Conservation (phyloP, 2,797 vertebrate genomes). For the Sebastes vulpes region DNA sequence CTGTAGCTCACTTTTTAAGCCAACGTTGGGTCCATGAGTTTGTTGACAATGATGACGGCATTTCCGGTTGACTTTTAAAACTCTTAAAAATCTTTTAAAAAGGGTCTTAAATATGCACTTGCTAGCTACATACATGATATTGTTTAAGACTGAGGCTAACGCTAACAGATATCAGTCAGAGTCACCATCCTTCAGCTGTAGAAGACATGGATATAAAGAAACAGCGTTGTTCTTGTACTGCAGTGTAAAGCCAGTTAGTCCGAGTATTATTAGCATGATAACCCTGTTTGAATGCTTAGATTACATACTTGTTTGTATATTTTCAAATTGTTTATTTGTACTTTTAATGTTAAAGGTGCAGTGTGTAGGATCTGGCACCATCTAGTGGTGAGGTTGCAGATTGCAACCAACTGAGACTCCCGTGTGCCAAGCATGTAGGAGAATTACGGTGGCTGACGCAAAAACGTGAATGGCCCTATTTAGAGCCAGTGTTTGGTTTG, state of each 20-base stretch:
- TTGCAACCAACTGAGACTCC: not conserved
- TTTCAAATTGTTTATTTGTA: not conserved
- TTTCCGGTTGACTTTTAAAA: not conserved
- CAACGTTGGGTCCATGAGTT: not conserved
- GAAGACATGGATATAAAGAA: not conserved
- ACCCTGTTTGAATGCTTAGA: not conserved
- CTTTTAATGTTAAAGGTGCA: too few species aligned
- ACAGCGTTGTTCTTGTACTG: not conserved
- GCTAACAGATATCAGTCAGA: not conserved
- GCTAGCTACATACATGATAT: too few species aligned
- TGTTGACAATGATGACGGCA: not conserved
- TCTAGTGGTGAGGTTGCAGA: not conserved
- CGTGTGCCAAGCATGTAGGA: too few species aligned
- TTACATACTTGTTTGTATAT: not conserved
- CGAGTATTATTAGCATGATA: not conserved
- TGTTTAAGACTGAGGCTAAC: not conserved
- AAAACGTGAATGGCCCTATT: too few species aligned
- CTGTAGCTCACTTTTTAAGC: not conserved
- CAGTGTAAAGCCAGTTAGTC: not conserved
- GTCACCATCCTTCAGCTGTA: not conserved
- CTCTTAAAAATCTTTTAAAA: too few species aligned
- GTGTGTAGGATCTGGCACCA: not conserved
- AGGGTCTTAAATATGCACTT: too few species aligned
- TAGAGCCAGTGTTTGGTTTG: too few species aligned
- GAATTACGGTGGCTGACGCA: too few species aligned